These are phyloP conservation scores for Cactoblastis cactorum DNA, from an alignment of 2,888 invertebrate species.

Conservation along the genomic window DNA sequence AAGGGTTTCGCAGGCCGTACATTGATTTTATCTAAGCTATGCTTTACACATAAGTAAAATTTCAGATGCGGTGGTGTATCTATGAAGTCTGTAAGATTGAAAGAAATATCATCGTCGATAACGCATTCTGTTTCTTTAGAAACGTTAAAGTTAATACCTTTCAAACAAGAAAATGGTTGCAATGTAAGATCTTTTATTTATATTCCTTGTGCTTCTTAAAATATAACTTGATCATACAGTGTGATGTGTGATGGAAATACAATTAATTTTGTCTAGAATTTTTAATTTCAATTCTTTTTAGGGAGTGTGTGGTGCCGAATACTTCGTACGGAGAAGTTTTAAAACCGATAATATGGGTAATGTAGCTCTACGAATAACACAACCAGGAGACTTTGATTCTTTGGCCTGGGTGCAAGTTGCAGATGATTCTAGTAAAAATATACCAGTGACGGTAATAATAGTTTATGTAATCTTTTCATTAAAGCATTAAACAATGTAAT, in stretches of 20 bases:
- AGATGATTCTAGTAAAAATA: slow-evolving; percentile 16
- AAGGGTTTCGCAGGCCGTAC: too few relatives aligned
- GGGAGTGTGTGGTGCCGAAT: slow-evolving; percentile 32
- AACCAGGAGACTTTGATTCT: slow-evolving; percentile 29
- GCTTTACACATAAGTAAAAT: not conserved
- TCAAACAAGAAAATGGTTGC: slow-evolving; percentile 18
- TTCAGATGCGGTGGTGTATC: slow-evolving; percentile 27
- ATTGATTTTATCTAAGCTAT: too few relatives aligned
- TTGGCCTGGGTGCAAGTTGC: slow-evolving; percentile 32
- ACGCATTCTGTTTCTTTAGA: slow-evolving; percentile 18
- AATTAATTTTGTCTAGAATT: too few relatives aligned
- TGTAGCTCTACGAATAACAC: slow-evolving; percentile 22
- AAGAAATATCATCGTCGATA: slow-evolving; percentile 15
- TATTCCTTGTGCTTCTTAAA: not conserved
- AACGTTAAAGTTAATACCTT: slow-evolving; percentile 24
- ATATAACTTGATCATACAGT: too few relatives aligned
- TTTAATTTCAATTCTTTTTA: slow-evolving; percentile 12
- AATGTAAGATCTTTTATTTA: slow-evolving; percentile 21
- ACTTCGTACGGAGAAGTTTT: slow-evolving; percentile 21
- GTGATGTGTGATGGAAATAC: too few relatives aligned
- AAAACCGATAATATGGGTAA: slow-evolving; percentile 1
- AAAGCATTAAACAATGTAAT: too few relatives aligned
- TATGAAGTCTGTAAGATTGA: slow-evolving; percentile 22
- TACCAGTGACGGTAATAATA: slow-evolving; percentile 27
- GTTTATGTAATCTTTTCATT: not conserved